phyloP scores from a whole-genome alignment of 2,888 invertebrate genomes.

The Tetranychus truncatus region DNA sequence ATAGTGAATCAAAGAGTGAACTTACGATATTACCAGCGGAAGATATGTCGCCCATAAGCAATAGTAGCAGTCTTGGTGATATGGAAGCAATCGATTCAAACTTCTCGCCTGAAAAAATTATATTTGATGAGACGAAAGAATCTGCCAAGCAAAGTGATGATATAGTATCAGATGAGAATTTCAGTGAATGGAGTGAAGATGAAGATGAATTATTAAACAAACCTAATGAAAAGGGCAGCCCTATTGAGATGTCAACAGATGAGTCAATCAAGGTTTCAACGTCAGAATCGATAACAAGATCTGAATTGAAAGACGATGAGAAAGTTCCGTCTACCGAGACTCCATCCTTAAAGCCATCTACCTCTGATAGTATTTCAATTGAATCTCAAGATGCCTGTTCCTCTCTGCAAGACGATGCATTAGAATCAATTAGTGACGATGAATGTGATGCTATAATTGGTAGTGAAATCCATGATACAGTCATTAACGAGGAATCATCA shows the following conservation, averaged over 20 bases:
- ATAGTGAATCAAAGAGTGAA: not conserved
- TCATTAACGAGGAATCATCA: constrained; percentile 25
- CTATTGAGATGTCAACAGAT: not conserved
- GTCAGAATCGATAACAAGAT: not conserved
- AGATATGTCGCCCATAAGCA: constrained; percentile 14
- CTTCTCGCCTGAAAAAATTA: not conserved
- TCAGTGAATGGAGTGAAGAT: constrained; percentile 64
- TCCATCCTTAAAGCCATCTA: not conserved
- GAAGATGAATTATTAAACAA: constrained; percentile 45
- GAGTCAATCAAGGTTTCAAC: not conserved
- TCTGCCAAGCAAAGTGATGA: constrained; percentile 6
- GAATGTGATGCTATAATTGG: constrained; percentile 36
- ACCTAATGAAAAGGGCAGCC: not conserved
- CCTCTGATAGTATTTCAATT: not conserved
- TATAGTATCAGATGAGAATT: constrained; percentile 36
- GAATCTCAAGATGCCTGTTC: not conserved
- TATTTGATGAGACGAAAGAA: not conserved
- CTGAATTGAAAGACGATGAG: not conserved
- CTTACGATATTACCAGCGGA: not conserved
- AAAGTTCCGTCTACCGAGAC: not conserved
- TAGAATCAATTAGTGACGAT: constrained; percentile 27
- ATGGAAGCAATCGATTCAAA: not conserved
- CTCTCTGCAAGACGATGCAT: not conserved
- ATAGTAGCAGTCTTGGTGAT: constrained; percentile 10
- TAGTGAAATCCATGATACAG: constrained; percentile 57